Percentiles rank a stretch among this genome's conserved stretches.
These are phyloP conservation scores for Nibea coibor DNA, from an alignment of 2,113 vertebrate species.

Conservation along the genomic window DNA sequence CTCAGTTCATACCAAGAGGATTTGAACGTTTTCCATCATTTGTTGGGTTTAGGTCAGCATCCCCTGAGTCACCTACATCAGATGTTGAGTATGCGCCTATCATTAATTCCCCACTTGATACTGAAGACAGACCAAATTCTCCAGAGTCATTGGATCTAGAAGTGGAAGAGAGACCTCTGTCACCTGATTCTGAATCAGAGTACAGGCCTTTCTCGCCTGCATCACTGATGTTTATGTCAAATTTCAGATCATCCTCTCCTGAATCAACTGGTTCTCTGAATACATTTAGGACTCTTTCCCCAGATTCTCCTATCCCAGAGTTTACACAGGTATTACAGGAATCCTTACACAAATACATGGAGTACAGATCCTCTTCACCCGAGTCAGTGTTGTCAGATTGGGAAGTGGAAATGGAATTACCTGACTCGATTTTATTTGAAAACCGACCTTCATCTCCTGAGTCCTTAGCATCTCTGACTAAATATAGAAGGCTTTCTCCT, in stretches of 20 bases:
- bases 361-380: constrained; percentile 46
- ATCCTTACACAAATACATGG: not conserved
- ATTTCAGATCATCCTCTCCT: constrained; percentile 57
- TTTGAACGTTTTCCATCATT: constrained; percentile 49
- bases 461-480: constrained; percentile 9
- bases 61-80: constrained; percentile 33
- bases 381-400: constrained; percentile 38
- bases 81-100: constrained; percentile 46
- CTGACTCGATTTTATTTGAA: constrained; percentile 10
- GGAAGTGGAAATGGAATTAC: constrained; percentile 18
- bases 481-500: constrained; percentile 32
- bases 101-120: not conserved
- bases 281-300: constrained; percentile 39
- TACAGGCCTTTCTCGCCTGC: constrained; percentile 47
- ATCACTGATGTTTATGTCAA: constrained; percentile 29
- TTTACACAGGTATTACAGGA: constrained; percentile 20
- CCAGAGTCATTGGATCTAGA: constrained; percentile 38
- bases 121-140: constrained; percentile 19
- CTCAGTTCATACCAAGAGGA: constrained; percentile 15
- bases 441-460: constrained; percentile 55
- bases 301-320: constrained; percentile 58
- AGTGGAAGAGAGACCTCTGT: constrained; percentile 36
- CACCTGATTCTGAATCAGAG: constrained; percentile 44
- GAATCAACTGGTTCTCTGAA: constrained; percentile 54
- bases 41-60: constrained; percentile 46